Conservation (phyloP, 2,113 vertebrate species). For the Circaetus cinerascens region DNA sequence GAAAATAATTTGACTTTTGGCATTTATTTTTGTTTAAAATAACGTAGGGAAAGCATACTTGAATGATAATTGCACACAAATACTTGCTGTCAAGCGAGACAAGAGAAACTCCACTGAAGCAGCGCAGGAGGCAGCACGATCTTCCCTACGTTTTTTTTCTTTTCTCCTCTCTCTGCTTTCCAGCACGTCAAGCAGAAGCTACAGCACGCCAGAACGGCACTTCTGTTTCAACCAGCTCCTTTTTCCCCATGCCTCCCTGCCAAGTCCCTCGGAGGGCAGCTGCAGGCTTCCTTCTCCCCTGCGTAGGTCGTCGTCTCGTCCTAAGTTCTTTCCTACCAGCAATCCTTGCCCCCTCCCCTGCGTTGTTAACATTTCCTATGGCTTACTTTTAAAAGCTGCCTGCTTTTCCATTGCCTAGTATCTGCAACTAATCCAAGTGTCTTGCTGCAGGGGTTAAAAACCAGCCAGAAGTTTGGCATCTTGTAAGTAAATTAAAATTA, state of each 20-base stretch:
- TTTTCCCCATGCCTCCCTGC: neutral
- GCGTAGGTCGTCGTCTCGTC: rapidly evolving
- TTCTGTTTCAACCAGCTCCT: neutral
- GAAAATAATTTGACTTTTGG: neutral
- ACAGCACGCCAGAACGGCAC: neutral
- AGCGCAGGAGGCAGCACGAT: neutral
- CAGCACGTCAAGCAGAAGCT: neutral
- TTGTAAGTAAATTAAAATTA: neutral
- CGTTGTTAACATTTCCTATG: neutral
- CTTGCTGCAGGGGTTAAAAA: neutral
- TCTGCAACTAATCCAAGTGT: neutral
- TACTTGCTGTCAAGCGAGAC: neutral
- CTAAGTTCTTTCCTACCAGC: neutral
- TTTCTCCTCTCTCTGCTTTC: neutral
- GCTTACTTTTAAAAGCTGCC: neutral
- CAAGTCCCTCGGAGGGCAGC: neutral
- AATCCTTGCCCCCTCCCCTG: neutral
- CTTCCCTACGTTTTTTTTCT: neutral
- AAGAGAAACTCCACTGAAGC: neutral
- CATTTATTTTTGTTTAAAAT: conserved; percentile 7
- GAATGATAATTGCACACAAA: neutral
- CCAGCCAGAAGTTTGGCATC: neutral
- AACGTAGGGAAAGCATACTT: neutral
- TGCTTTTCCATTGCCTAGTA: neutral
- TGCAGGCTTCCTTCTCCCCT: neutral